Evolutionary conservation across 2,113 vertebrate species (phyloP), one percentile per base, ranked within the genome.

Genomic region (Carlito syrichta): DNA sequence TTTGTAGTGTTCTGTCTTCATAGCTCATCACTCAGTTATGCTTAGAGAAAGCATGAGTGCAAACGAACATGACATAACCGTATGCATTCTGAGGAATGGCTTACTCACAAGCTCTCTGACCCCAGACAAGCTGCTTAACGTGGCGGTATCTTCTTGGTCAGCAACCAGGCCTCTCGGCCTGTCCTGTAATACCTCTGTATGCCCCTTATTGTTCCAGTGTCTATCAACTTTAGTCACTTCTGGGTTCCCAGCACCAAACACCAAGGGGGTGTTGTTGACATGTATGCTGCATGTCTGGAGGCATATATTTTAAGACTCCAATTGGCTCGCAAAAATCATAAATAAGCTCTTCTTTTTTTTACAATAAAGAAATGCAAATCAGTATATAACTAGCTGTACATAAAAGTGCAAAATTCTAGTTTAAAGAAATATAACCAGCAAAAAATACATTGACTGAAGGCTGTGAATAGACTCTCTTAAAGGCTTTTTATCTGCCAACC

Each of bases 241-340:
- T 58, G 12, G 85, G 43, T 77, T 9, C 68, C 92, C 12, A 85
- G 63, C 40, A 89, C 22, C 78, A 5, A 52, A 19, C 68, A 81
- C 52, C 66, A 23, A 73, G 20, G 27, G 89, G 23, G 8, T 38
- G 30, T 30, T 38, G 58, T 3, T 79, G 54, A 52, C 8, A 48
- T 69, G 52, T 60, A 71, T 50, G 22, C 48, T 73, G 25, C 88
- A 63, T 25, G 7, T 74, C 2, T 94, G 17, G 17, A 93, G 48
- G 20, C 27, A 86, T 45, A 10, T 68, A 85, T 74, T 88, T 92
- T 91, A 95, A 93, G n/a, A 19, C 6, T 66, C 56, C 54, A 35
- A 69, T 76, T 85, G 92, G 13, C 54, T 91, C 22, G 92, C 17
- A 84, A 86, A 79, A 76, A 52, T 66, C 69, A 81, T n/a, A 96